Evolutionary conservation across 53 echinoderm and acorn worm species (phyloP), one percentile per base, ranked within the genome.

Genomic region (Henricia sp.): DNA sequence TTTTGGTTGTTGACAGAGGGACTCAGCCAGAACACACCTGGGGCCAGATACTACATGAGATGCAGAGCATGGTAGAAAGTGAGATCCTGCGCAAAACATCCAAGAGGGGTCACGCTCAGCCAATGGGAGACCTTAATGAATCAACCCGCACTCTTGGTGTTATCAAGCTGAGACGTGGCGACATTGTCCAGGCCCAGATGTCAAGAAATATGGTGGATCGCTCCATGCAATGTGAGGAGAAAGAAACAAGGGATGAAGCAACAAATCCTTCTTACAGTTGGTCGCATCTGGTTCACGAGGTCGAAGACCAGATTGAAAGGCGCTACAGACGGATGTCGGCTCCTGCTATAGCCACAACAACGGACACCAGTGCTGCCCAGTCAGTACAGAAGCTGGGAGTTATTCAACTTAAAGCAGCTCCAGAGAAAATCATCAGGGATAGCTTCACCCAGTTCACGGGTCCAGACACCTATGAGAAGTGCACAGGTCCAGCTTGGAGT

Each of bases 11-110:
- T 13, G 86, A 86, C 33, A 74, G 40, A 32, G 86, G 52, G 27
- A 66, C 86, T 17, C 75, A 86, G 64, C 54, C 86, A 4, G 67
- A 62, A 27, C 50, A 75, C 21, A 75, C 52, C 23, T 86, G 86
- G 86, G 67, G 43, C 25, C 86, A 86, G 76, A 39, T 86, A 55
- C 75, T 86, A 57, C 65, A 43, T n/a, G 80, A 80, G 80, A 80
- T 80, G 80, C 80, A 80, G 6, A 80, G 43, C 50, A 62, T 64
- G 62, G 80, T 64, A 14, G 80, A 80, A 33, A 63, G 39, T 64
- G 80, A 80, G 39, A 80, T 64, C 44, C 6, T 77, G 37, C 58
- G 44, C 39, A 59, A 60, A 46, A 80, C 19, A 3, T 8, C 40
- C 20, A 63, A 44, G 62, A 62, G 23, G 50, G 63, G 50, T 6